Percentiles rank a stretch among this genome's conserved stretches.
phyloP scores from a whole-genome alignment of 2,888 invertebrate genomes.

The Bugula neritina region DNA sequence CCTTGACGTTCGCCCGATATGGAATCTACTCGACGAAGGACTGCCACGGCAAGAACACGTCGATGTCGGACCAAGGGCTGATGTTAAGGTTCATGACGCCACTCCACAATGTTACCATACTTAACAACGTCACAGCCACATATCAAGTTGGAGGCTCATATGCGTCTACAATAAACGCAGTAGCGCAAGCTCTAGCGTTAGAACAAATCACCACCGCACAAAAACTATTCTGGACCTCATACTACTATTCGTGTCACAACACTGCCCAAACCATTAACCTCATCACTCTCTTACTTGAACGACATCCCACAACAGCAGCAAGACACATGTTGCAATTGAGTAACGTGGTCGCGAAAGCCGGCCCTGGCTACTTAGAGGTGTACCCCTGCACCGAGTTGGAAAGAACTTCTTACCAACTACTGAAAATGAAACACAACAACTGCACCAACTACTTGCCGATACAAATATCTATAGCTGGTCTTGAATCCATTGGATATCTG shows the following conservation, averaged over 20 bases:
- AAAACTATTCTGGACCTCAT: not conserved
- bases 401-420: not conserved
- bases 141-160: not conserved
- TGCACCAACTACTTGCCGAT: conserved; percentile 11
- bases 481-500: not conserved
- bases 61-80: not conserved
- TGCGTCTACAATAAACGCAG: not conserved
- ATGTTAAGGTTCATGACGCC: not conserved
- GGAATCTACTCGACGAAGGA: not conserved
- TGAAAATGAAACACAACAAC: not conserved
- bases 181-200: not conserved
- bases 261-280: not conserved
- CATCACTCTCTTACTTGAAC: no score
- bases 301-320: not conserved
- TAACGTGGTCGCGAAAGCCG: not conserved
- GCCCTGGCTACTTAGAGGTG: not conserved
- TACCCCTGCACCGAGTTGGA: not conserved
- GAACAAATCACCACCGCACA: not conserved
- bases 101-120: not conserved
- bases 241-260: conserved; percentile 1
- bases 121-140: not conserved
- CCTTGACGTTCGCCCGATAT: not conserved
- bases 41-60: not conserved
- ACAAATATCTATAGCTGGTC: not conserved
- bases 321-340: not conserved